These are phyloP conservation scores for Selenia dentaria DNA, from an alignment of 2,888 invertebrate species.

Conservation along the genomic window DNA sequence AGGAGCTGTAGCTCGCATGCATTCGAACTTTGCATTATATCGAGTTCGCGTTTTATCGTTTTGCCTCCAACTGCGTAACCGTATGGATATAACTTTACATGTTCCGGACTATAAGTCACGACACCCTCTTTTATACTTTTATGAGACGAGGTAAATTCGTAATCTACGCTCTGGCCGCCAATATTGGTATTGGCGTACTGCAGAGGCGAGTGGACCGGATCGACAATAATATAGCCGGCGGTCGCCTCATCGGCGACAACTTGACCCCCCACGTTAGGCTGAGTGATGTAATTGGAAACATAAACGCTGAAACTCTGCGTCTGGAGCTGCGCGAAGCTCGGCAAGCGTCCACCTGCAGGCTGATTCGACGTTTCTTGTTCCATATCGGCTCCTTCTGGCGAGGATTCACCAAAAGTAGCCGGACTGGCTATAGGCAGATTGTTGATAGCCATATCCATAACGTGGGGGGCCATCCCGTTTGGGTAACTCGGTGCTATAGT, in stretches of 20 bases:
- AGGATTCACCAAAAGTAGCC: conserved; percentile 93
- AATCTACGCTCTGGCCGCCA: conserved; percentile 62
- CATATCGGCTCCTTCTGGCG: conserved; percentile 77
- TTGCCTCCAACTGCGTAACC: conserved; percentile 70
- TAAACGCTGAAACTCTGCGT: conserved; percentile 83
- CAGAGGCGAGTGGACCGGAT: conserved; percentile 66
- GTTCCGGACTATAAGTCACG: conserved; percentile 63
- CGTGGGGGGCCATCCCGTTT: conserved; percentile 95
- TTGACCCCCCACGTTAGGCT: conserved; percentile 92
- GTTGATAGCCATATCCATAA: conserved; percentile 90
- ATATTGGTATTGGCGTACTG: conserved; percentile 67
- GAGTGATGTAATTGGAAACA: conserved; percentile 84
- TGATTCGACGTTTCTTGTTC: conserved; percentile 74
- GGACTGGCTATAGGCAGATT: conserved; percentile 88
- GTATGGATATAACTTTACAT: conserved; percentile 65
- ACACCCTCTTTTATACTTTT: conserved; percentile 65
- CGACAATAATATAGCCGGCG: conserved; percentile 75
- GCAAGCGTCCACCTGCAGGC: conserved; percentile 79
- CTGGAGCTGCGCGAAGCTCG: conserved; percentile 88
- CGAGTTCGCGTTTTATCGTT: conserved; percentile 70
- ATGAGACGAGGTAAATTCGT: conserved; percentile 69
- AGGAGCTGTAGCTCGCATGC: conserved; percentile 68
- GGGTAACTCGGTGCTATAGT: conserved; percentile 89
- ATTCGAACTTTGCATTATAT: conserved; percentile 52
- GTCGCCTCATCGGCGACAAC: conserved; percentile 81